Conservation (phyloP, 2,797 vertebrate genomes). For the Cetoscarus ocellatus region DNA sequence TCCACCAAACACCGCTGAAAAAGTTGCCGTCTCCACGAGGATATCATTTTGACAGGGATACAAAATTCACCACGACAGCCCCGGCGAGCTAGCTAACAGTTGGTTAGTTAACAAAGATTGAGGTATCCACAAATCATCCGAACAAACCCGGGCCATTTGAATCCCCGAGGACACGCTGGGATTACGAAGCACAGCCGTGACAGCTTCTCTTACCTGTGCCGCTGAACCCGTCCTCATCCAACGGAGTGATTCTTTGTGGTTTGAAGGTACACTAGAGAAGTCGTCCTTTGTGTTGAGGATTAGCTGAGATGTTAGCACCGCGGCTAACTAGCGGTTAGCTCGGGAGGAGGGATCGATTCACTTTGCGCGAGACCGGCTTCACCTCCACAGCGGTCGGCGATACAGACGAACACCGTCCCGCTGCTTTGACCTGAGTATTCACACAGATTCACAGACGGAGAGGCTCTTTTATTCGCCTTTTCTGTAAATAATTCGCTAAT, state of each 20-base stretch:
- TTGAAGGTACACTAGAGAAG: slow-evolving; percentile 37
- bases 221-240: slow-evolving; percentile 76
- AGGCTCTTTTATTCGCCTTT: slow-evolving; percentile 6
- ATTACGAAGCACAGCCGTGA: slow-evolving; percentile 20
- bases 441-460: too few relatives aligned
- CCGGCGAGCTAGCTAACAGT: slow-evolving; percentile 65
- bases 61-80: slow-evolving; percentile 32
- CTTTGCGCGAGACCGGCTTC: slow-evolving; percentile 75
- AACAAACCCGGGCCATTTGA: slow-evolving; percentile 18
- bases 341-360: slow-evolving; percentile 58
- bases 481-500: not conserved
- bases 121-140: slow-evolving; percentile 16
- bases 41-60: not conserved
- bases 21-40: not conserved
- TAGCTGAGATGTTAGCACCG: slow-evolving; percentile 70
- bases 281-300: slow-evolving; percentile 71
- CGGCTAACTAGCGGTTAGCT: slow-evolving; percentile 75
- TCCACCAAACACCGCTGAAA: fast-evolving
- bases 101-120: slow-evolving; percentile 61
- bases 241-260: slow-evolving; percentile 33
- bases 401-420: slow-evolving; percentile 3
- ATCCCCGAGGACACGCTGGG: not conserved
- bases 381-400: slow-evolving; percentile 25
- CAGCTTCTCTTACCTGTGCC: slow-evolving; percentile 72
- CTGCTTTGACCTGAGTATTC: not conserved